These are phyloP conservation scores for Reticulitermes speratus DNA, from an alignment of 1,140 invertebrate genomes.

Conservation along the genomic window DNA sequence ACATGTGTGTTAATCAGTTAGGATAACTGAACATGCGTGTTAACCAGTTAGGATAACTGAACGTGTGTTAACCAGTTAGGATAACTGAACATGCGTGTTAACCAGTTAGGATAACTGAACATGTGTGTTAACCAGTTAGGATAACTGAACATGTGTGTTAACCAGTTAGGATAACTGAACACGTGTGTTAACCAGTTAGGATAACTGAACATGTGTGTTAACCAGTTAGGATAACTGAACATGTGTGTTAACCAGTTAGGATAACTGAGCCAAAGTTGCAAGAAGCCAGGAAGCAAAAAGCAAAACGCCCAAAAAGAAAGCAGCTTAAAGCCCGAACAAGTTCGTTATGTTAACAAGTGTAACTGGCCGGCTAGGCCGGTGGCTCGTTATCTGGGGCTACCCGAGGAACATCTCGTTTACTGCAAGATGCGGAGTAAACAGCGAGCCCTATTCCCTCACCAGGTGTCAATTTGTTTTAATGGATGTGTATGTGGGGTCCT, in stretches of 20 bases:
- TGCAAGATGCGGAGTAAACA: constrained; percentile 24
- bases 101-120: neutral
- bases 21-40: constrained; percentile 2
- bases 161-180: neutral
- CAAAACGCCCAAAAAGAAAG: neutral
- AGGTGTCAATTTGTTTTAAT: constrained; percentile 31
- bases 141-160: neutral
- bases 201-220: neutral
- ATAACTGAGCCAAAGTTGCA: neutral
- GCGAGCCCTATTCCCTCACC: constrained; percentile 18
- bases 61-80: neutral
- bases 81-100: neutral
- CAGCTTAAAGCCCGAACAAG: neutral
- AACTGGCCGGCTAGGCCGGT: neutral
- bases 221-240: neutral
- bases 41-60: neutral
- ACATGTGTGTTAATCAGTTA: neutral
- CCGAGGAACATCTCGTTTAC: neutral
- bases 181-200: neutral
- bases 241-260: neutral
- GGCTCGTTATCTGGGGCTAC: neutral
- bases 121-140: neutral
- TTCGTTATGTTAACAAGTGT: constrained; percentile 28
- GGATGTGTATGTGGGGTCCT: constrained; percentile 18
- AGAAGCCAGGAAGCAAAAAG: neutral